Base-by-base conservation (phyloP, 2,888 invertebrate genomes). In the Penaeus monodon region DNA sequence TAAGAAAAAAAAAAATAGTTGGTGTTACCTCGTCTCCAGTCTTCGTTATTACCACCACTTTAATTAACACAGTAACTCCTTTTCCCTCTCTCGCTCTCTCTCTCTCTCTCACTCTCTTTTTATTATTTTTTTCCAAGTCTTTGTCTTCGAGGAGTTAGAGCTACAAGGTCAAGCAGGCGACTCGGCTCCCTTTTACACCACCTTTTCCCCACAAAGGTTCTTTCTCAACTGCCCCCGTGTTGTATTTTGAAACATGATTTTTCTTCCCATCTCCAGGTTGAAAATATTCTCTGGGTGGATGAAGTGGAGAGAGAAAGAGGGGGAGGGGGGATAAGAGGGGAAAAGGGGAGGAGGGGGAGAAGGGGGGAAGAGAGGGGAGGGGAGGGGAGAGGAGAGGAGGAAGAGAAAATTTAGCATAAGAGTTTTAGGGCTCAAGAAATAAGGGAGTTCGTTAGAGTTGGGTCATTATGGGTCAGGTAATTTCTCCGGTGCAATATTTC, bases 191-290 rank as follows among this genome's bases (percentile, higher is more conserved):
- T 74, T 64, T 73, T 76, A 77, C 29, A 66, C 77, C 78, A 78
- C 77, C 84, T 83, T 65, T 76, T 77, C 84, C 64, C 33, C 84
- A 84, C 84, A 27, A 57, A 84, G 78, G 38, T 78, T 84, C 78
- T 78, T 57, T 38, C 77, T 78, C 77, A 78, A 78, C 84, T 84
- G 78, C 64, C 78, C 33, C 78, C 38, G 33, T 33, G 57, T 27
- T 66, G 78, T 84, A 84, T 84, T 84, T 84, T 78, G 78, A 78
- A 65, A 84, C 78, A 84, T 78, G 84, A 84, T 78, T 84, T 84
- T 84, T 84, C 84, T 78, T 84, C 66, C 83, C 78, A 78, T 77
- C 76, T 68, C 65, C 64, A 68, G 44, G 63, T 84, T 70, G 74
- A 63, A 74, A 29, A 68, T 49, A 57, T 57, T 57, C 57, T 57